Evolutionary conservation across 2,113 vertebrate genomes (phyloP).

Genomic region (Xenopus tropicalis): DNA sequence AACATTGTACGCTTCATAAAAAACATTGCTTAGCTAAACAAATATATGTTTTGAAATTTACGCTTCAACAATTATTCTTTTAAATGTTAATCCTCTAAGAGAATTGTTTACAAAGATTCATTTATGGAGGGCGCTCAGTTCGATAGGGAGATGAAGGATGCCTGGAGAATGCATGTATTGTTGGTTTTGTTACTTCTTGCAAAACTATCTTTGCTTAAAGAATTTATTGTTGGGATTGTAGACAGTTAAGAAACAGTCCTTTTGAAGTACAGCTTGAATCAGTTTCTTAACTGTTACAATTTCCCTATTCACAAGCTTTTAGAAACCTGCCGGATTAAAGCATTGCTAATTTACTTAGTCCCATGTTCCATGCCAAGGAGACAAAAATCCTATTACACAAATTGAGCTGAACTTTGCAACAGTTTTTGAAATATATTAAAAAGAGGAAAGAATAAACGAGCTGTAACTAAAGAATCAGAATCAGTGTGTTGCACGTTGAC

Average conservation of each 20-base stretch:
- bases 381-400: not conserved
- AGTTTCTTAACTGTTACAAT: conserved; percentile 33
- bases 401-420: not conserved
- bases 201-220: conserved; percentile 16
- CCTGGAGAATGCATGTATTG: conserved; percentile 16
- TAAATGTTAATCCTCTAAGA: conserved; percentile 39
- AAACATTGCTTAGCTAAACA: conserved; percentile 43
- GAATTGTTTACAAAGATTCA: conserved; percentile 41
- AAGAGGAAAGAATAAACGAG: not conserved
- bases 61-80: conserved; percentile 43
- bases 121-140: conserved; percentile 26
- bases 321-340: conserved; percentile 29
- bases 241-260: conserved; percentile 11
- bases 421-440: not conserved
- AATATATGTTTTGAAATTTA: conserved; percentile 45
- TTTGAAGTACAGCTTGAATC: conserved; percentile 20
- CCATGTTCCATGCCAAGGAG: not conserved
- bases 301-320: conserved; percentile 12
- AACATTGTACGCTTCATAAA: conserved; percentile 39
- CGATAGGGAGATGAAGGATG: conserved; percentile 21
- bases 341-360: not conserved
- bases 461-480: not conserved
- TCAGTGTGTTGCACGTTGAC: not conserved
- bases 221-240: conserved; percentile 22
- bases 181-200: conserved; percentile 20